Evolutionary conservation across 1,140 invertebrate species (phyloP).

Genomic region (Periplaneta americana): DNA sequence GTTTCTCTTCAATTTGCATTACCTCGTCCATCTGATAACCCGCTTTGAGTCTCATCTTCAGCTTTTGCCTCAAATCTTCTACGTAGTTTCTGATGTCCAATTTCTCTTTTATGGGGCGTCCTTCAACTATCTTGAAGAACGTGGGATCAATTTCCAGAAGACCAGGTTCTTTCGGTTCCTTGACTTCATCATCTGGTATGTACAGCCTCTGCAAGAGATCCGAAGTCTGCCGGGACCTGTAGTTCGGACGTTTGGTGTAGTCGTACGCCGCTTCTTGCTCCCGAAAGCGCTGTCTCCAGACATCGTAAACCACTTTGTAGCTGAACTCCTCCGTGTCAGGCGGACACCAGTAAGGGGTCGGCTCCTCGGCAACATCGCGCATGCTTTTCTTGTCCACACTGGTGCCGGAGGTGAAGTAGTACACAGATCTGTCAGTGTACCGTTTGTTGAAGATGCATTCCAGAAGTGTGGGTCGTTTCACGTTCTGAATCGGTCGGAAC

Average conservation of each 20-base stretch:
- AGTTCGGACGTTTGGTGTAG: slow-evolving; percentile 11
- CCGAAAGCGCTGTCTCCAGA: background rate
- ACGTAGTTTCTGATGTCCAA: slow-evolving; percentile 47
- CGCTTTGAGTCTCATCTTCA: slow-evolving; percentile 46
- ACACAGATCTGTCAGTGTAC: slow-evolving; percentile 19
- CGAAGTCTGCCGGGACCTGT: slow-evolving; percentile 13
- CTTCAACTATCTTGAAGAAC: slow-evolving; percentile 51
- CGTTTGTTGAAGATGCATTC: slow-evolving; percentile 18
- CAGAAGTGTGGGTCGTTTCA: slow-evolving; percentile 10
- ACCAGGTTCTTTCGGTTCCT: slow-evolving; percentile 12
- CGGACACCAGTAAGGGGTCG: slow-evolving; percentile 2
- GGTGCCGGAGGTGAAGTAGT: slow-evolving; percentile 20
- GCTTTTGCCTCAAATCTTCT: slow-evolving; percentile 45
- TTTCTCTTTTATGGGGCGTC: slow-evolving; percentile 39
- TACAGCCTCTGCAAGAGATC: slow-evolving; percentile 37
- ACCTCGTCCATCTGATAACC: slow-evolving; percentile 53
- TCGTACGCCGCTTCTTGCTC: slow-evolving; percentile 28
- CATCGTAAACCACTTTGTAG: slow-evolving; percentile 24
- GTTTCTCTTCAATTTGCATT: slow-evolving; percentile 50
- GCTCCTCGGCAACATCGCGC: slow-evolving; percentile 11
- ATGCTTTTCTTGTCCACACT: background rate
- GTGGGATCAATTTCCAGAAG: slow-evolving; percentile 52
- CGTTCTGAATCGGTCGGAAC: background rate
- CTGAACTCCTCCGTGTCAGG: slow-evolving; percentile 21
- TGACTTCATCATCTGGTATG: slow-evolving; percentile 25